Percentiles rank a stretch among this genome's conserved stretches.
phyloP scores from a whole-genome alignment of 2,113 vertebrate species.

The Burhinus oedicnemus region DNA sequence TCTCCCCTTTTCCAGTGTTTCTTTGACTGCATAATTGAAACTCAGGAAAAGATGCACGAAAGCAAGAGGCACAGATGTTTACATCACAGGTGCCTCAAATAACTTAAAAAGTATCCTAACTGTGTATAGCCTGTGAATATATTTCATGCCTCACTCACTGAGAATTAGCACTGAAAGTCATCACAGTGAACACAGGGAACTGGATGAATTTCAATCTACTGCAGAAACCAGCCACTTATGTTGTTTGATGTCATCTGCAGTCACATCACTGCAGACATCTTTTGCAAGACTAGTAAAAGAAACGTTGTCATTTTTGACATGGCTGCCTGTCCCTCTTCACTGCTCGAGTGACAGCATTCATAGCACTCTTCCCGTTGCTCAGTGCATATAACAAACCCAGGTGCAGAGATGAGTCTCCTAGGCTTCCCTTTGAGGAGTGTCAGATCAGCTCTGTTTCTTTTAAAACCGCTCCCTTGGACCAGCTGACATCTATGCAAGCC shows the following conservation, averaged over 20 bases:
- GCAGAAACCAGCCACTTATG: constrained; percentile 67
- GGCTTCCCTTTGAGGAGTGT: constrained; percentile 63
- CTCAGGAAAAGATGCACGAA: neutral
- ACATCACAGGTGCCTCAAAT: constrained; percentile 62
- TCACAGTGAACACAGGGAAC: constrained; percentile 62
- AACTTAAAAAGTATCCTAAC: constrained; percentile 61
- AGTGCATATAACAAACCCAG: constrained; percentile 53
- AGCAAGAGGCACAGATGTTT: constrained; percentile 67
- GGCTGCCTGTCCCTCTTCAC: constrained; percentile 68
- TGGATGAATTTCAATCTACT: constrained; percentile 71
- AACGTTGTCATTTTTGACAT: constrained; percentile 73
- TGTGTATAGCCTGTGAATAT: constrained; percentile 54
- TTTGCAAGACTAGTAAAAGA: constrained; percentile 73
- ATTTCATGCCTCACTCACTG: constrained; percentile 69
- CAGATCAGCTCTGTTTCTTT: constrained; percentile 60
- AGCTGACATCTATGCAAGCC: constrained; percentile 61
- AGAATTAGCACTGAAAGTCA: constrained; percentile 74
- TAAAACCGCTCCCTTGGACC: constrained; percentile 54
- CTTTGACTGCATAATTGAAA: constrained; percentile 68
- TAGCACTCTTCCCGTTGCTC: constrained; percentile 53
- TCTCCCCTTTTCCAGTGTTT: neutral
- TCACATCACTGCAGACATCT: constrained; percentile 70
- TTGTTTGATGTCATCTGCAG: constrained; percentile 70
- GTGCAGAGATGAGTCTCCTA: constrained; percentile 68
- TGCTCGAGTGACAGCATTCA: constrained; percentile 69